Evolutionary conservation across 2,113 vertebrate genomes (phyloP), one percentile per base, ranked within the genome.

Genomic region (Coregonus clupeaformis): DNA sequence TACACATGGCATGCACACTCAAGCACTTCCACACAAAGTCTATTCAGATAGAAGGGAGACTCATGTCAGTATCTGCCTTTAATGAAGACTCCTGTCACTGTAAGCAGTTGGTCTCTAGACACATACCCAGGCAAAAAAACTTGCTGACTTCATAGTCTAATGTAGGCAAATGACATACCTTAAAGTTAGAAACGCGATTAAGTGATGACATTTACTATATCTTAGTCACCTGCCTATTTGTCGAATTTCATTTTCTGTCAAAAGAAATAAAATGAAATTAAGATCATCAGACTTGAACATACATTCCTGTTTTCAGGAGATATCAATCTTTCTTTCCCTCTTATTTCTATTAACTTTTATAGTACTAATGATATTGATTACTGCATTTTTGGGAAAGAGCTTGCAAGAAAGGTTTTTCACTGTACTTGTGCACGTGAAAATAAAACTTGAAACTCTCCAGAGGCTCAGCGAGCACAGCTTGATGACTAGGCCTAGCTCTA

Each of bases 11-110:
- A 36, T 36, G 36, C 7, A 36, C 36, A 36, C 18, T 14, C 57
- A 6, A 12, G 14, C 57, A 59, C 16, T 7, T 14, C 22, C 16
- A 59, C 57, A n/a, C 6, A 77, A 66, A 83, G 69, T 73, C 52
- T 20, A 75, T 25, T 60, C 27, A 79, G 80, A 69, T 65, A 16
- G 18, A 55, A 55, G 49, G 18, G 16, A 16, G 49, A 55, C 12
- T 55, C 49, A 55, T 20, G 18, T 36, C 36, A 9, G 36, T 36
- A 36, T 36, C 32, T 36, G 6, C 6, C 16, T 20, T 55, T 55
- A 55, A 13, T 18, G 36, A 36, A 36, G 36, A 36, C 36, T 36
- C 36, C 36, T 36, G 49, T 36, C 36, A 36, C 36, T 2, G 36
- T 9, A 36, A 36, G 9, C 36, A 36, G 36, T 36, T 36, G 7